Evolutionary conservation across 35 echinoderm and acorn worm species (phyloP).

Genomic region (Stichopus chloronotus): DNA sequence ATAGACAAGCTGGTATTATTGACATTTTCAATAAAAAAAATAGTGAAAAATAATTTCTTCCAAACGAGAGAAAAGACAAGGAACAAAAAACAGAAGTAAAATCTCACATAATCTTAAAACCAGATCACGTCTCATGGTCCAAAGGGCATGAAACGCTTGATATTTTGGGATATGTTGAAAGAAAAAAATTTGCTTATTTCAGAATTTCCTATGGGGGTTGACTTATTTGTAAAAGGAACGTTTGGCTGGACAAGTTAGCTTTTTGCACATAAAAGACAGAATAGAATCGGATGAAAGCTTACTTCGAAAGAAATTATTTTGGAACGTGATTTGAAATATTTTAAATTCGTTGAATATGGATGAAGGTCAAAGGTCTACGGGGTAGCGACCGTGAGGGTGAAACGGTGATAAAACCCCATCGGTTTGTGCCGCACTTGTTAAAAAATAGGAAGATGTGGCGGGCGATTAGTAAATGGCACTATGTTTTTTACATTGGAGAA

Average conservation of each 20-base stretch:
- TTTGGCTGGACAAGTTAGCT: not conserved
- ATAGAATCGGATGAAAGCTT: not conserved
- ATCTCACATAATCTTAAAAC: not conserved
- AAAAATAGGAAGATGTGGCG: no score
- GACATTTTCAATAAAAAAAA: not conserved
- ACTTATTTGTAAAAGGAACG: not conserved
- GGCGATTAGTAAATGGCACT: no score
- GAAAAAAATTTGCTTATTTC: not conserved
- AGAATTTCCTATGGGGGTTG: not conserved
- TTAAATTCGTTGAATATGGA: not conserved
- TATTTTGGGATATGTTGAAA: not conserved
- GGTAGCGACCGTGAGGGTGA: not conserved
- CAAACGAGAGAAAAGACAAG: not conserved
- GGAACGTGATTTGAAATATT: slow-evolving; percentile 1
- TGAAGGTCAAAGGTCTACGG: not conserved
- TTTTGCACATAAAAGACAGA: not conserved
- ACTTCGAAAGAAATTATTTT: not conserved
- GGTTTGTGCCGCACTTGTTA: no score
- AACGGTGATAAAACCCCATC: no score
- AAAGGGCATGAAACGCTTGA: not conserved
- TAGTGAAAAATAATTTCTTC: not conserved
- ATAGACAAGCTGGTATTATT: not conserved
- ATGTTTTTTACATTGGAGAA: no score
- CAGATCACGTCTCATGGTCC: not conserved
- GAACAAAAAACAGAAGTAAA: not conserved